Percentiles rank a stretch among this genome's conserved stretches.
Conservation (phyloP, 2,797 vertebrate species). For the Erethizon dorsatum region DNA sequence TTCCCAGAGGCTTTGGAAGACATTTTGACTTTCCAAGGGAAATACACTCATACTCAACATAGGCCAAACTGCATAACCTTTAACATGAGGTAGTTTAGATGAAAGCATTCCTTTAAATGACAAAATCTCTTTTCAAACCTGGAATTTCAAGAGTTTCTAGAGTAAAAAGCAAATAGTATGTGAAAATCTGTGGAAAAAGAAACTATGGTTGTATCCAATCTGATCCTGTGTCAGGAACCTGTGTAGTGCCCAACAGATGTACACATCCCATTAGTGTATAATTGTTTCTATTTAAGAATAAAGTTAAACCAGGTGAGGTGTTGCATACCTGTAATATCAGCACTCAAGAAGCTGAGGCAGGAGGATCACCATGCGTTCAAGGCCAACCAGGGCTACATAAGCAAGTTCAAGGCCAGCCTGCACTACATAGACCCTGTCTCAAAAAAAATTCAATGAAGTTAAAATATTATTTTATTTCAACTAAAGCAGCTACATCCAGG, state of each 20-base stretch:
- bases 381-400: background rate
- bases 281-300: background rate
- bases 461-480: background rate
- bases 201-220: background rate
- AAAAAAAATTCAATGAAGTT: background rate
- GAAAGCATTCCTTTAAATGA: background rate
- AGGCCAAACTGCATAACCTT: background rate
- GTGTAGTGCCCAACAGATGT: background rate
- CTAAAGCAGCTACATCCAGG: background rate
- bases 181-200: conserved; percentile 12
- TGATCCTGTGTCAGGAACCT: background rate
- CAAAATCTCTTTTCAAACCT: background rate
- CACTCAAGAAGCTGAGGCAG: background rate
- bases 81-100: background rate
- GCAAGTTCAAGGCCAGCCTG: background rate
- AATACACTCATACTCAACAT: background rate
- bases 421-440: background rate
- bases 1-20: background rate
- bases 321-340: background rate
- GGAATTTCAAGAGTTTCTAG: conserved; percentile 6
- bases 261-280: background rate
- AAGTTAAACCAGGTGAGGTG: background rate
- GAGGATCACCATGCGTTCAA: background rate
- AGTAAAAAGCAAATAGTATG: conserved; percentile 11
- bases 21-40: conserved; percentile 31